Conservation (phyloP, 1,140 invertebrate genomes). For the Lepidostoma basale region DNA sequence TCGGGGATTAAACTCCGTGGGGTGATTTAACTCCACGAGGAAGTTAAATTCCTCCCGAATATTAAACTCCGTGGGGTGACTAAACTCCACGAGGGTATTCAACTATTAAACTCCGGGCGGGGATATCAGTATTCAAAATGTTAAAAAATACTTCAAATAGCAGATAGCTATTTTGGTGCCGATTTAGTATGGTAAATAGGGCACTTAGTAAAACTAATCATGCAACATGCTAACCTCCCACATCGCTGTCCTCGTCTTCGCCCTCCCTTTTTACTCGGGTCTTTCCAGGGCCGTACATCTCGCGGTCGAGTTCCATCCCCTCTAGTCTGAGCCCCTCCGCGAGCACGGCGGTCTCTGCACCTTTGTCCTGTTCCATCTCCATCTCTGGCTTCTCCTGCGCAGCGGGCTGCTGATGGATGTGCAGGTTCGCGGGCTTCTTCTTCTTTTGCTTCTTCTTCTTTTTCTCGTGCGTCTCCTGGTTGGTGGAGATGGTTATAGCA, state of each 20-base stretch:
- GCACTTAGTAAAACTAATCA: no score
- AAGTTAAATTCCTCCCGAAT: no score
- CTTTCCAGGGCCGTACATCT: slow-evolving; percentile 35
- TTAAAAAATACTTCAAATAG: no score
- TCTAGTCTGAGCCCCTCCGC: not conserved
- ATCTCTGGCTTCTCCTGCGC: not conserved
- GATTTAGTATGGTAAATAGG: no score
- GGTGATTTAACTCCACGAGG: no score
- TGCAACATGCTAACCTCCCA: slow-evolving; percentile 39
- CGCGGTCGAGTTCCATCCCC: slow-evolving; percentile 21
- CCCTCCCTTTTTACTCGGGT: slow-evolving; percentile 41
- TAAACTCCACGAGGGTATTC: no score
- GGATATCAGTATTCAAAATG: no score
- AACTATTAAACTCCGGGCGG: no score
- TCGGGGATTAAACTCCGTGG: no score
- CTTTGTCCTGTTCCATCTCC: slow-evolving; percentile 38
- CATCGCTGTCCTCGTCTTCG: slow-evolving; percentile 23
- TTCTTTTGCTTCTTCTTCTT: slow-evolving; percentile 41
- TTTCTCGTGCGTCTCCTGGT: slow-evolving; percentile 25
- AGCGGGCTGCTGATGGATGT: slow-evolving; percentile 35
- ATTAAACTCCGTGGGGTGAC: no score
- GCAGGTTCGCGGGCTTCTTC: slow-evolving; percentile 36
- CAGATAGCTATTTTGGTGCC: no score
- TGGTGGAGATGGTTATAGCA: slow-evolving; percentile 40
- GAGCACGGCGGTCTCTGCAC: slow-evolving; percentile 9